Conservation (phyloP, 2,113 vertebrate species). For the Pseudolaguvia tuberculata region DNA sequence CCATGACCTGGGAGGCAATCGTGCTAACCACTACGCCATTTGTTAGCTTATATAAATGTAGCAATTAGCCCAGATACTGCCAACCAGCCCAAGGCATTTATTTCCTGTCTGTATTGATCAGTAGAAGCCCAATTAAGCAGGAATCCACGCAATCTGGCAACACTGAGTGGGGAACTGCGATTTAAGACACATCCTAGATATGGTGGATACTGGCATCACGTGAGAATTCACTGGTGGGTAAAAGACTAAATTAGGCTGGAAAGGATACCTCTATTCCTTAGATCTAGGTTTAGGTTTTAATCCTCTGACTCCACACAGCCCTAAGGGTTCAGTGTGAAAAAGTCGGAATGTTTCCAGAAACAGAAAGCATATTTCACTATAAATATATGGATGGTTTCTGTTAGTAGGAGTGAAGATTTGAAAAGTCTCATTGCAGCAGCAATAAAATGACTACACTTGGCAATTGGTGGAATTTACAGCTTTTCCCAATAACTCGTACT, state of each 20-base stretch:
- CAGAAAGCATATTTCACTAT: not conserved
- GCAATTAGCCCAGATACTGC: too few species aligned
- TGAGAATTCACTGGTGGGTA: not conserved
- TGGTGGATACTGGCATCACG: not conserved
- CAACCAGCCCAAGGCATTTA: too few species aligned
- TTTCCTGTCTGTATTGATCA: too few species aligned
- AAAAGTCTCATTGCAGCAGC: not conserved
- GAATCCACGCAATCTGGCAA: too few species aligned
- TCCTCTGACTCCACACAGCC: not conserved
- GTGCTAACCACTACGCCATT: too few species aligned
- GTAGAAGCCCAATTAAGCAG: too few species aligned
- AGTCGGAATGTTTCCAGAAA: not conserved
- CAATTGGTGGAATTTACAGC: not conserved
- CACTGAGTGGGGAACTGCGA: too few species aligned
- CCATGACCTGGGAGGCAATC: too few species aligned
- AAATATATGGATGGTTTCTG: not conserved
- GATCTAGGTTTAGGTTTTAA: too few species aligned
- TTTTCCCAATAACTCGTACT: not conserved
- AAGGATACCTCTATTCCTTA: too few species aligned
- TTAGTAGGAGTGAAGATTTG: not conserved
- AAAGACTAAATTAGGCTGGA: not conserved
- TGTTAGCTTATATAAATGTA: too few species aligned
- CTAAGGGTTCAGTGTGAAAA: not conserved
- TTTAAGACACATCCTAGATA: not conserved
- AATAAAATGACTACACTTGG: slow-evolving; percentile 18